A percentile compares a stretch with the other conserved stretches of the same genome.
phyloP scores from a whole-genome alignment of 2,113 vertebrate species.

The Gymnobelideus leadbeateri region DNA sequence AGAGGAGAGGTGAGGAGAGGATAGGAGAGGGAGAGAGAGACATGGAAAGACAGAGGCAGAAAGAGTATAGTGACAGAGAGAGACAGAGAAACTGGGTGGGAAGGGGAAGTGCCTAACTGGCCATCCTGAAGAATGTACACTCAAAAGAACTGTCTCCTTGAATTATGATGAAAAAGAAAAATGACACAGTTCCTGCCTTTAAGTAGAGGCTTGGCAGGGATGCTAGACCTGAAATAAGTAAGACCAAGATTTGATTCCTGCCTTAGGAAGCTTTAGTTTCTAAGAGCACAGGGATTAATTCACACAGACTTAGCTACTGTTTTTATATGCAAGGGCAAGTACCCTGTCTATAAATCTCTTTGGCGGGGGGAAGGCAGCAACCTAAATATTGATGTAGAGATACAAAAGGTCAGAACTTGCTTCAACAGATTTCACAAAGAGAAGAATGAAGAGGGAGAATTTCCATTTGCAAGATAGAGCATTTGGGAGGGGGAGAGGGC shows the following conservation, averaged over 20 bases:
- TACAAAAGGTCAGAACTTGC: not conserved
- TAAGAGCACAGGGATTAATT: not conserved
- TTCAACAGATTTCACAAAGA: not conserved
- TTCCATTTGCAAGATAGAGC: not conserved
- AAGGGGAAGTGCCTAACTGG: not conserved
- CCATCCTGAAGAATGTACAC: not conserved
- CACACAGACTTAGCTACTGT: not conserved
- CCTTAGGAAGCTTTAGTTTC: not conserved
- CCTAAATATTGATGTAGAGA: not conserved
- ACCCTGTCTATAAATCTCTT: not conserved
- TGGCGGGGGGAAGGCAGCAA: not conserved
- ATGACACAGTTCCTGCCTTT: too few relatives aligned
- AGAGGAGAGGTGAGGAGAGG: fast-evolving
- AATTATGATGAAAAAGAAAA: not conserved
- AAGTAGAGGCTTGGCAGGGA: too few relatives aligned
- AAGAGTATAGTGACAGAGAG: too few relatives aligned
- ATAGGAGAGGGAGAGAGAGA: too few relatives aligned
- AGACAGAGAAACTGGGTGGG: not conserved
- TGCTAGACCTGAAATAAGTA: too few relatives aligned
- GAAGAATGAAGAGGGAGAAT: not conserved
- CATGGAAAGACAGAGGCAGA: too few relatives aligned
- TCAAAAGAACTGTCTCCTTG: not conserved
- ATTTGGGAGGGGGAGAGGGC: not conserved
- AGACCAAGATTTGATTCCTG: too few relatives aligned
- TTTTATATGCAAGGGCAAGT: not conserved